phyloP scores from a whole-genome alignment of 37 sponge, comb jelly and placozoan species.

The Hormiphora californensis region DNA sequence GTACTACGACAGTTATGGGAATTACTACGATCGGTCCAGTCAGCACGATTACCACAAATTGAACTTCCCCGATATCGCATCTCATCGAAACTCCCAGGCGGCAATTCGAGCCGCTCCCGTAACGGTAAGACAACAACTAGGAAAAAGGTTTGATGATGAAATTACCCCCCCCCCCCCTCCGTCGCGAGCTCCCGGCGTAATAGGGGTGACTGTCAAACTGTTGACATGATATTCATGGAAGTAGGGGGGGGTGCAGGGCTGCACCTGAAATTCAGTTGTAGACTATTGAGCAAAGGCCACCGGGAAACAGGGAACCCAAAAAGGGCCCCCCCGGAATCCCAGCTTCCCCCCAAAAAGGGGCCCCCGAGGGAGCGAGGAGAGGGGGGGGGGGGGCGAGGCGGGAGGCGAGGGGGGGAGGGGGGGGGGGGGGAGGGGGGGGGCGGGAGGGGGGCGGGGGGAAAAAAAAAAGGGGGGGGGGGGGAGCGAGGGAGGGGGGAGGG shows the following conservation, averaged over 20 bases:
- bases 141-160: not conserved
- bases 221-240: no score
- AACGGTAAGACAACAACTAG: not conserved
- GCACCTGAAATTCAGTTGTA: no score
- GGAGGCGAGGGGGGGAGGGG: not conserved
- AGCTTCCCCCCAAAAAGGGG: no score
- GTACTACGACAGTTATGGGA: conserved; percentile 49
- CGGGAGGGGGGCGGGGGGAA: not conserved
- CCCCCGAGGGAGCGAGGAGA: no score
- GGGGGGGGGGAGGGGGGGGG: not conserved
- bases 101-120: conserved; percentile 26
- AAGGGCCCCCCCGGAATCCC: no score
- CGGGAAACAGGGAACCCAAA: no score
- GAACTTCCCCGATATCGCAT: conserved; percentile 7
- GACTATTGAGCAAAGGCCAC: no score
- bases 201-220: no score
- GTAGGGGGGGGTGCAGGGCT: no score
- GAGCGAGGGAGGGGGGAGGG: not conserved
- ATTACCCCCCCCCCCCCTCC: not conserved
- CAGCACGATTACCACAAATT: conserved; percentile 23
- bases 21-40: conserved; percentile 23
- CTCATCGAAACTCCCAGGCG: conserved; percentile 10
- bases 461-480: not conserved
- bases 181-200: not conserved
- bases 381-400: not conserved